phyloP scores from a whole-genome alignment of 2,888 invertebrate species.

The Nymphalis c-album region DNA sequence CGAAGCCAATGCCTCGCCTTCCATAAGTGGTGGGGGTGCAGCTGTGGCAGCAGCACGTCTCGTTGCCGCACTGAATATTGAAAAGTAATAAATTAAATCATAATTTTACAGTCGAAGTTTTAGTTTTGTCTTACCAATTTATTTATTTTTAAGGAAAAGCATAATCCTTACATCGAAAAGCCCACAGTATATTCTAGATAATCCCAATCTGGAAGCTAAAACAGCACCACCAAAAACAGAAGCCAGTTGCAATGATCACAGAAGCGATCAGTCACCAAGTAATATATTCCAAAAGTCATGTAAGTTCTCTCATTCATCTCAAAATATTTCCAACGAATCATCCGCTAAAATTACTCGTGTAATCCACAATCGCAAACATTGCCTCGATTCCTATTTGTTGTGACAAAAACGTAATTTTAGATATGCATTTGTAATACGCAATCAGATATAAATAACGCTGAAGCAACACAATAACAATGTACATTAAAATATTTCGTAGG shows the following conservation, averaged over 20 bases:
- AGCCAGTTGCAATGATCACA: no score
- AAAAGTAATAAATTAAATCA: neutral
- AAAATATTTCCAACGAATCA: neutral
- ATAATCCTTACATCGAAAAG: no score
- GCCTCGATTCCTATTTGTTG: neutral
- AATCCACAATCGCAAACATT: neutral
- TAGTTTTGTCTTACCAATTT: no score
- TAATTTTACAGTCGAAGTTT: neutral
- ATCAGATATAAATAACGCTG: conserved; percentile 17
- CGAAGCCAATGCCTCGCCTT: conserved; percentile 98
- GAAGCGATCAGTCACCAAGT: no score
- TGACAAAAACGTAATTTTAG: conserved; percentile 17
- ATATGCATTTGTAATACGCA: neutral
- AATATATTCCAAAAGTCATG: no score
- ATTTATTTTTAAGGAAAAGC: no score
- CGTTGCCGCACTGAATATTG: conserved; percentile 61
- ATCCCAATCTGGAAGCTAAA: no score
- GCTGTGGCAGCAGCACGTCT: conserved; percentile 74
- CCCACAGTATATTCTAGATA: no score
- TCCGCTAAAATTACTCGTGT: neutral
- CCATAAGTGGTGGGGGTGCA: conserved; percentile 98
- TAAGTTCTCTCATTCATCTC: neutral
- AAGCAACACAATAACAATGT: conserved; percentile 10
- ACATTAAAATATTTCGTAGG: conserved; percentile 9
- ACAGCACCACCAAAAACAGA: no score